Percentiles rank a stretch among this genome's conserved stretches.
phyloP scores from a whole-genome alignment of 2,888 invertebrate genomes.

The Caradrina clavipalpis region DNA sequence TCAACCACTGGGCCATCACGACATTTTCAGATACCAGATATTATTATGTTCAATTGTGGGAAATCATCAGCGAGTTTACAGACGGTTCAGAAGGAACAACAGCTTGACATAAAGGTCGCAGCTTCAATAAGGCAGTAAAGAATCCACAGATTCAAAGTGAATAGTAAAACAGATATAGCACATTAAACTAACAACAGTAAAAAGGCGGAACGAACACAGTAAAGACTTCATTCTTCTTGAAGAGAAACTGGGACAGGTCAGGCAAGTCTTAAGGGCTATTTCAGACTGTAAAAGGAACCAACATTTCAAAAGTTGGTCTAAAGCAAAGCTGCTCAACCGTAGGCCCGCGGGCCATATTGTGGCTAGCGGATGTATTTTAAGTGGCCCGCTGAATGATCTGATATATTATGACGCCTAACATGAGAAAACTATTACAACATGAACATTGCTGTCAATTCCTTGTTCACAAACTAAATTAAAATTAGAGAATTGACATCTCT shows the following conservation, averaged over 20 bases:
- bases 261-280: slow-evolving; percentile 3
- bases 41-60: not conserved
- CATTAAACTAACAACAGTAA: slow-evolving; percentile 48
- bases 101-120: not conserved
- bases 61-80: not conserved
- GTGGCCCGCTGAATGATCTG: no score
- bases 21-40: no score
- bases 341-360: no score
- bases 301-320: slow-evolving; percentile 16
- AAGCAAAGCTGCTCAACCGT: no score
- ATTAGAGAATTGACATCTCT: no score
- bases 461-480: no score
- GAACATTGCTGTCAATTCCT: no score
- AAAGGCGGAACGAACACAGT: slow-evolving; percentile 39
- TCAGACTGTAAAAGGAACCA: slow-evolving; percentile 14
- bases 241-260: slow-evolving; percentile 25
- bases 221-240: slow-evolving; percentile 23
- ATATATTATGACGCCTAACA: no score
- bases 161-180: slow-evolving; percentile 29
- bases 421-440: no score
- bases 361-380: no score
- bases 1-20: no score
- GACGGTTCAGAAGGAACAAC: not conserved
- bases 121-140: slow-evolving; percentile 33
- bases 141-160: slow-evolving; percentile 29